Conservation (phyloP, 1,140 invertebrate genomes). For the Plectrocnemia conspersa region DNA sequence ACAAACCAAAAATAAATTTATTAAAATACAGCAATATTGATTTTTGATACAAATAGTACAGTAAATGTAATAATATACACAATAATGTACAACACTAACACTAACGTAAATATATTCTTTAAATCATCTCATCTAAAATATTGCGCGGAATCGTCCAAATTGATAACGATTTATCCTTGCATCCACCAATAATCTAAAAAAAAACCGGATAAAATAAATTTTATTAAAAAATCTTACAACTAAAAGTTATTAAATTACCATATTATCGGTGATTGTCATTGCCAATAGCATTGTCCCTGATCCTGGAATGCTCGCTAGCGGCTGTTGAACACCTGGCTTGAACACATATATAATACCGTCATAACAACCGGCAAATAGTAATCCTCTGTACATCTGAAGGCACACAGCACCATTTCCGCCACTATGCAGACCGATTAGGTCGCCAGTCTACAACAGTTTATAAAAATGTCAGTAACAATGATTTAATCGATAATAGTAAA, state of each 20-base stretch:
- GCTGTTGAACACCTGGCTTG: conserved; percentile 48
- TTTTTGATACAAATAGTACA: too few species aligned
- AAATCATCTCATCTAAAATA: conserved; percentile 42
- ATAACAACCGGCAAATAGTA: conserved; percentile 64
- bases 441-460: conserved; percentile 51
- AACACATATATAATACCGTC: conserved; percentile 67
- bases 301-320: conserved; percentile 56
- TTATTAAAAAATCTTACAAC: conserved; percentile 7
- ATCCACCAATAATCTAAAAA: conserved; percentile 60
- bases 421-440: conserved; percentile 50
- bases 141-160: conserved; percentile 56
- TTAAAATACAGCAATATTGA: too few species aligned
- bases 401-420: conserved; percentile 65
- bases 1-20: too few species aligned
- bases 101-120: too few species aligned
- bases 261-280: conserved; percentile 57
- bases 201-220: conserved; percentile 31
- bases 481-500: too few species aligned
- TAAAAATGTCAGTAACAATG: too few species aligned
- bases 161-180: conserved; percentile 57
- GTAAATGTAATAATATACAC: too few species aligned
- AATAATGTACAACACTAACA: too few species aligned
- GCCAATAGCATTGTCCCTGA: conserved; percentile 63
- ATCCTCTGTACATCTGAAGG: conserved; percentile 53
- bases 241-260: conserved; percentile 45